Percentiles rank a stretch among this genome's conserved stretches.
phyloP scores from a whole-genome alignment of 2,113 vertebrate species.

The Elaphurus davidianus region DNA sequence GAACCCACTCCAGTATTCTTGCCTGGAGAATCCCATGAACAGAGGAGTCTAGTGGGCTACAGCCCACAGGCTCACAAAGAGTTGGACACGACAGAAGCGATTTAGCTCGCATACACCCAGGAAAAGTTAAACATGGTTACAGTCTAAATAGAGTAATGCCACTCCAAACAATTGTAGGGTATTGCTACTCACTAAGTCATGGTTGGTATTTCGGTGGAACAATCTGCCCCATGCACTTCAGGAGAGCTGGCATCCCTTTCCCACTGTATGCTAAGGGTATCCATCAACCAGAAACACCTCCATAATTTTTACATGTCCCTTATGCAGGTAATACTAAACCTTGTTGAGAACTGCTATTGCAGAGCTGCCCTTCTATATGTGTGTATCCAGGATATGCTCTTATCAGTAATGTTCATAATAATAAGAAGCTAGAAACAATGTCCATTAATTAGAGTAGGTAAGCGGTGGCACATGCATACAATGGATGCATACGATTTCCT shows the following conservation, averaged over 20 bases:
- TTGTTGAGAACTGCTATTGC: background rate
- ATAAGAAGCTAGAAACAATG: background rate
- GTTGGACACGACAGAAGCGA: background rate
- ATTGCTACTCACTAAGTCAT: background rate
- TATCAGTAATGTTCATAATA: background rate
- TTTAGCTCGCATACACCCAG: background rate
- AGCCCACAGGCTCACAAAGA: background rate
- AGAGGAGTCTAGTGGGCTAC: background rate
- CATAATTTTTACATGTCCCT: background rate
- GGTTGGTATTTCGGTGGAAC: background rate
- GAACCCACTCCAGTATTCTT: background rate
- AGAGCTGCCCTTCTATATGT: background rate
- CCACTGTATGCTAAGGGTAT: background rate
- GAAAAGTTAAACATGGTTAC: background rate
- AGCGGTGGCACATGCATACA: background rate
- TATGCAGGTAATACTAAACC: background rate
- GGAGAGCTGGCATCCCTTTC: background rate
- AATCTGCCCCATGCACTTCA: background rate
- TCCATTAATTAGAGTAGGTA: background rate
- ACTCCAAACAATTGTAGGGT: background rate
- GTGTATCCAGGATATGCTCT: background rate
- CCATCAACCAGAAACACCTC: background rate
- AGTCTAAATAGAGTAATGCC: background rate
- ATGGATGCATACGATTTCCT: background rate
- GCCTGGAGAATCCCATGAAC: background rate